Percentiles rank a stretch among this genome's conserved stretches.
Conservation (phyloP, 2,113 vertebrate species). For the Mustela nigripes region DNA sequence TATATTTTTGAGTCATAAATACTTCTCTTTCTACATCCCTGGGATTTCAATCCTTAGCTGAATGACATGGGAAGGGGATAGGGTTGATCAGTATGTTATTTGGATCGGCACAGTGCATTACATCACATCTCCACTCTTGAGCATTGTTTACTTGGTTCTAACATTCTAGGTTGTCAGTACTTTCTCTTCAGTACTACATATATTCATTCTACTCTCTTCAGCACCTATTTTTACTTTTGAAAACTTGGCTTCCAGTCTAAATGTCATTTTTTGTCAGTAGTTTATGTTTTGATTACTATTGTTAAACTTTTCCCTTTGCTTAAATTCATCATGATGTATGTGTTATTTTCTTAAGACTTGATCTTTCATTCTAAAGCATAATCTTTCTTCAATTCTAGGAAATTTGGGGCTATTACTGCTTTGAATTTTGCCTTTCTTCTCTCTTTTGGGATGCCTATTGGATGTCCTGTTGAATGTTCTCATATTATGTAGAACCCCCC, state of each 20-base stretch:
- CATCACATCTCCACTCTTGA: not conserved
- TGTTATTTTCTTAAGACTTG: not conserved
- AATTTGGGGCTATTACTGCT: not conserved
- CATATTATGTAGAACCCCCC: not conserved
- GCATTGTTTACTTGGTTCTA: not conserved
- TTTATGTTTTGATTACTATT: not conserved
- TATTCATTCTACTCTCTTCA: not conserved
- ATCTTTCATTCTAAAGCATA: not conserved
- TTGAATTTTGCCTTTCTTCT: not conserved
- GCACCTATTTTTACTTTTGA: not conserved
- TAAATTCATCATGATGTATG: not conserved
- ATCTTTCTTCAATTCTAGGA: constrained; percentile 4
- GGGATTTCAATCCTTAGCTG: not conserved
- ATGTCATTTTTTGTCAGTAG: not conserved
- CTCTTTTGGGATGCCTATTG: not conserved
- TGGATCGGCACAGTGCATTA: not conserved
- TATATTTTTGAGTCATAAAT: not conserved
- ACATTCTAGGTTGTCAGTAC: not conserved
- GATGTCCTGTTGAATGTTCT: not conserved
- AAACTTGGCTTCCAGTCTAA: constrained; percentile 18
- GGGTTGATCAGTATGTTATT: too few relatives aligned
- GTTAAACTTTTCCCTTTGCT: not conserved
- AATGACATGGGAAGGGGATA: not conserved
- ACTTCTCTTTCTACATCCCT: not conserved
- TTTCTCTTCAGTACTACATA: not conserved